phyloP scores from a whole-genome alignment of 2,113 vertebrate species.

The Galemys pyrenaicus region DNA sequence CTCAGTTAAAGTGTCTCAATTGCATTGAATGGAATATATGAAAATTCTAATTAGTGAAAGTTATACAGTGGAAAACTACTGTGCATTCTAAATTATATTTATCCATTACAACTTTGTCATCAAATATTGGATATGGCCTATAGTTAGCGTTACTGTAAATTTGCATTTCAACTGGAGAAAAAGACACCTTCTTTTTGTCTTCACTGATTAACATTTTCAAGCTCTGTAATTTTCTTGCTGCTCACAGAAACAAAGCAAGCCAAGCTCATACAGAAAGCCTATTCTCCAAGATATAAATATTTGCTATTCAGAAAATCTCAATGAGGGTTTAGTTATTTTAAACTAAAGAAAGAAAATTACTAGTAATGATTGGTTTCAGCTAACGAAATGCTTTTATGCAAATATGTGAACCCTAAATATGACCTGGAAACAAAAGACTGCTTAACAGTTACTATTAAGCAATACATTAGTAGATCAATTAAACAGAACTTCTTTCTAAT shows the following conservation, averaged over 20 bases:
- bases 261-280: conserved; percentile 89
- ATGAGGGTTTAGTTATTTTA: conserved; percentile 95
- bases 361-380: conserved; percentile 98
- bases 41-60: conserved; percentile 75
- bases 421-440: conserved; percentile 99
- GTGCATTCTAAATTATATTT: conserved; percentile 86
- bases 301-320: conserved; percentile 94
- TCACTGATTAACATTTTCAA: conserved; percentile 89
- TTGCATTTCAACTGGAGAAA: conserved; percentile 88
- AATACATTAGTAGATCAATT: conserved; percentile 99
- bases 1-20: conserved; percentile 60
- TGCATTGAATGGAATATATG: conserved; percentile 50
- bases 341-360: conserved; percentile 95
- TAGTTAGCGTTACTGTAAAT: conserved; percentile 86
- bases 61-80: conserved; percentile 77
- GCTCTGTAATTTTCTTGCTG: conserved; percentile 91
- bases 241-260: conserved; percentile 88
- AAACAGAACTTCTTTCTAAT: conserved; percentile 94
- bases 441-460: conserved; percentile 96
- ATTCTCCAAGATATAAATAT: conserved; percentile 96
- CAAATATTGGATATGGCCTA: conserved; percentile 88
- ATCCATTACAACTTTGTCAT: conserved; percentile 88
- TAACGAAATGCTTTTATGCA: conserved; percentile 99
- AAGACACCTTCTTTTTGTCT: conserved; percentile 89
- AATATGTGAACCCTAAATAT: conserved; percentile 96